Evolutionary conservation across 1,140 invertebrate species (phyloP).

Genomic region (Pogonomyrmex barbatus): DNA sequence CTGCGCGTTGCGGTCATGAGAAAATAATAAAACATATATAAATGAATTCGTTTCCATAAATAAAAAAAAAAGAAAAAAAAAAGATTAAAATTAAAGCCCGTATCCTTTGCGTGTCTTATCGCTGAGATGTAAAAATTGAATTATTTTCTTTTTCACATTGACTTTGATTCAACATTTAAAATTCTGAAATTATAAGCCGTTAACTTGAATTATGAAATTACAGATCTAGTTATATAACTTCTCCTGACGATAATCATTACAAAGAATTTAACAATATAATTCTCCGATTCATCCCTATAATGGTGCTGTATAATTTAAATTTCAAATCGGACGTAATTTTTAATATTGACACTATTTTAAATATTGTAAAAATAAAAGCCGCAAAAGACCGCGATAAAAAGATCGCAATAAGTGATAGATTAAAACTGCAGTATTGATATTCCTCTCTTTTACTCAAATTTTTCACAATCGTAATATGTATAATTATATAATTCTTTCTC

Average conservation of each 20-base stretch:
- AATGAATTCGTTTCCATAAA: background rate
- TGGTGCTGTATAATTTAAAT: conserved; percentile 22
- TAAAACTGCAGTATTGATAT: conserved; percentile 42
- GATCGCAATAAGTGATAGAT: conserved; percentile 19
- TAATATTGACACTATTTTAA: conserved; percentile 50
- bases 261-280: conserved; percentile 15
- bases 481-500: too few species aligned
- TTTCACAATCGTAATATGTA: conserved; percentile 15
- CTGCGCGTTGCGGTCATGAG: background rate
- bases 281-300: conserved; percentile 16
- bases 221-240: background rate
- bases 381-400: background rate
- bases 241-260: conserved; percentile 14
- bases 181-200: background rate
- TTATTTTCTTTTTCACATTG: background rate
- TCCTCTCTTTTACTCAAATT: background rate
- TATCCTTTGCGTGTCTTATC: background rate
- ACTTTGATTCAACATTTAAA: background rate
- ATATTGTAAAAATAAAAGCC: conserved; percentile 28
- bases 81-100: background rate
- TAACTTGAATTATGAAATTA: conserved; percentile 20
- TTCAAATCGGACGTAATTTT: conserved; percentile 42
- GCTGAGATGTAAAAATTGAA: background rate
- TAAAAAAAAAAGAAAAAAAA: background rate
- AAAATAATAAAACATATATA: conserved; percentile 24